Evolutionary conservation across 2,113 vertebrate species (phyloP).

Genomic region (Protobothrops flavoviridis): DNA sequence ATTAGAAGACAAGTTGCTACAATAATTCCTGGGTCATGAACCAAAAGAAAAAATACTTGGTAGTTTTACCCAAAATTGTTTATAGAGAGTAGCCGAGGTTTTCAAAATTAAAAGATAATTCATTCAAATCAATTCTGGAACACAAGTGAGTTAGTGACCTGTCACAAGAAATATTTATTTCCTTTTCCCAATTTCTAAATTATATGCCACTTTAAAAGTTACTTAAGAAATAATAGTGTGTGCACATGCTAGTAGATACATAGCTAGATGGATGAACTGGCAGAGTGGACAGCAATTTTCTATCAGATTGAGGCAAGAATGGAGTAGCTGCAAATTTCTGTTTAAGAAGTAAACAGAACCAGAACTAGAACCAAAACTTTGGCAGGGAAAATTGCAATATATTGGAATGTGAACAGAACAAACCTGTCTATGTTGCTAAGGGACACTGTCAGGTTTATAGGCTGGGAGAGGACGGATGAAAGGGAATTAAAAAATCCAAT

Average conservation of each 20-base stretch:
- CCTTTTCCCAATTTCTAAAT: constrained; percentile 42
- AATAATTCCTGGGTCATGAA: constrained; percentile 69
- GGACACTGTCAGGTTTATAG: background rate
- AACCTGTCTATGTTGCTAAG: background rate
- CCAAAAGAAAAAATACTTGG: constrained; percentile 66
- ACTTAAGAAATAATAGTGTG: constrained; percentile 11
- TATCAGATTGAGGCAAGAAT: background rate
- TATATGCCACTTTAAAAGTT: constrained; percentile 30
- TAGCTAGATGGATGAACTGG: background rate
- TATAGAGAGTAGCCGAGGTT: constrained; percentile 58
- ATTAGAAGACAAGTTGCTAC: constrained; percentile 74
- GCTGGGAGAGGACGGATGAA: background rate
- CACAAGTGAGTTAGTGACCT: constrained; percentile 48
- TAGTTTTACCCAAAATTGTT: constrained; percentile 49
- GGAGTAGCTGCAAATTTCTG: background rate
- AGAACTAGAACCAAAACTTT: background rate
- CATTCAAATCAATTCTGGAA: constrained; percentile 69
- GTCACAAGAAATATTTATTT: constrained; percentile 37
- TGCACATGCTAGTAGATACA: background rate
- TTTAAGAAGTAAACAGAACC: background rate
- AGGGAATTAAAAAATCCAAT: background rate
- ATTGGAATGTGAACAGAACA: background rate
- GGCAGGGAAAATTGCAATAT: background rate
- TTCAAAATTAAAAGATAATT: constrained; percentile 69
- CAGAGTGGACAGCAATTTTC: background rate